Evolutionary conservation across 2,797 vertebrate genomes (phyloP), one percentile per base, ranked within the genome.

Genomic region (Botia almorhae): DNA sequence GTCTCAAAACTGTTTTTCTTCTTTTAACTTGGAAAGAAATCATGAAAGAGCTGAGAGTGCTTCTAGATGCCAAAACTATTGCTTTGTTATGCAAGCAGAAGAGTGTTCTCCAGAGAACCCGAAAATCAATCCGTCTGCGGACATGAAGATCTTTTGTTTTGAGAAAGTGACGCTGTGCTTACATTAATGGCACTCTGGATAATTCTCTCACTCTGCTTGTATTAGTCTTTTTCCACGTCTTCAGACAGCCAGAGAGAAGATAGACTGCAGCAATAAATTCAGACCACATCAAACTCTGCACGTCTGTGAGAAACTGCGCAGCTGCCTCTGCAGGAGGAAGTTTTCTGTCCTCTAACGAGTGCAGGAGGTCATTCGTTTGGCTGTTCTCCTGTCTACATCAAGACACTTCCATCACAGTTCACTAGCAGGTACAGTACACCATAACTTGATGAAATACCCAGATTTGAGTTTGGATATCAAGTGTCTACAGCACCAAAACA

Each of bases 131-230:
- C 55, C 46, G 8, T 16, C 14, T 53, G 14, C 17, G n/a, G 65
- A 76, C 61, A 65, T 51, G 55, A n/a, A n/a, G 17, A 61, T 19
- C 36, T 39, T 83, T 58, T 74, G 79, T 83, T 87, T 81, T 53
- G 75, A 53, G 58, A 12, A 77, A n/a, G 26, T 86, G 86, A 84
- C 84, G 85, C 69, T 13, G 26, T 86, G 83, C 81, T 86, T 88
- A 87, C 48, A 85, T 58, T 77, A 85, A 70, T 58, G 69, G 72
- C 83, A 86, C 83, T 87, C 80, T 79, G 79, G 33, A 33, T 75
- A 80, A 53, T 8, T 76, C 56, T 74, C 60, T 33, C 48, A 8
- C 36, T 36, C n/a, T 58, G 68, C 58, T 73, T 73, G 58, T 61
- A 33, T 65, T 69, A 76, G 74, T 11, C 53, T 78, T 78, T 84